These are phyloP conservation scores for Scyliorhinus canicula DNA, from an alignment of 2,797 vertebrate genomes.

Conservation along the genomic window DNA sequence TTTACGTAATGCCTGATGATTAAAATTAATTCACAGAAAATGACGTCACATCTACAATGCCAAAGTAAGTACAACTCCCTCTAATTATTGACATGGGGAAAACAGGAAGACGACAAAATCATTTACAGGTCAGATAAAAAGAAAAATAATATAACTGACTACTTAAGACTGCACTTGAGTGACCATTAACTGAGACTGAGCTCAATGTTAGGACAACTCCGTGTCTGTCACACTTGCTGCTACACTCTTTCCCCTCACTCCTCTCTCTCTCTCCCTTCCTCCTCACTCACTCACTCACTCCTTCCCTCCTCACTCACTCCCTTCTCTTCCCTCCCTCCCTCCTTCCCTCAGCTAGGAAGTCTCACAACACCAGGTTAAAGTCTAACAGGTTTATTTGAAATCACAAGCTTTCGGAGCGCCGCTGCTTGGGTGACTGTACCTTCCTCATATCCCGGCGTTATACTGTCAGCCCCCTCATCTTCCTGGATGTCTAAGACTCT, in stretches of 20 bases:
- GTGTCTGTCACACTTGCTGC: too few species aligned
- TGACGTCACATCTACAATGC: not conserved
- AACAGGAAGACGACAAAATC: not conserved
- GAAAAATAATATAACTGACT: not conserved
- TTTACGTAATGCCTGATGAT: not conserved
- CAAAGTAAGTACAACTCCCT: not conserved
- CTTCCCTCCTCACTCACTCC: not conserved
- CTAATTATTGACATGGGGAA: not conserved
- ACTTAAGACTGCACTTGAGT: not conserved
- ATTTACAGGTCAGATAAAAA: not conserved
- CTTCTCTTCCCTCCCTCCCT: not conserved
- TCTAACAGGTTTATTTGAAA: too few species aligned
- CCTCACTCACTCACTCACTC: not conserved
- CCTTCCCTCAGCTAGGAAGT: too few species aligned
- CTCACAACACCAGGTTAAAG: too few species aligned
- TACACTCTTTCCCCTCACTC: not conserved
- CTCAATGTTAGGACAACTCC: too few species aligned
- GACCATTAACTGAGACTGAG: not conserved
- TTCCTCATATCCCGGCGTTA: constrained; percentile 62
- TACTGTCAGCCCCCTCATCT: constrained; percentile 71
- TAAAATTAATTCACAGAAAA: not conserved
- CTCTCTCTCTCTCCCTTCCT: not conserved
- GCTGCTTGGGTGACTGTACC: constrained; percentile 63
- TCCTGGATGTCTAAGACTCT: constrained; percentile 93
- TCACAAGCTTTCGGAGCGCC: too few species aligned